These are phyloP conservation scores for Epinotia nisella DNA, from an alignment of 2,888 invertebrate genomes.

Conservation along the genomic window DNA sequence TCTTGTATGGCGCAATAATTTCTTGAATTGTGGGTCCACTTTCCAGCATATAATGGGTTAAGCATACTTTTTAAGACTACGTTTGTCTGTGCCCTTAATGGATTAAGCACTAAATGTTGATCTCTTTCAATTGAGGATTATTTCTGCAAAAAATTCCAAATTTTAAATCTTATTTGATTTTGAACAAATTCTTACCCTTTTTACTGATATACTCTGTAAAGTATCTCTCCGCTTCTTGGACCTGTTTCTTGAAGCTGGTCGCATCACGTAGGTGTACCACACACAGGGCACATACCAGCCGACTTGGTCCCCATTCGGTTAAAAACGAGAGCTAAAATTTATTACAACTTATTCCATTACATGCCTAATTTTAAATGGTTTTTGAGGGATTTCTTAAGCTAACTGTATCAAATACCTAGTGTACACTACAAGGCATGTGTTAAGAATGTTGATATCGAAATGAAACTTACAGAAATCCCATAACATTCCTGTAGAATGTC, in stretches of 20 bases:
- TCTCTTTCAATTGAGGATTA: too few relatives aligned
- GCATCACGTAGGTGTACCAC: conserved; percentile 58
- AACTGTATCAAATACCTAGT: background rate
- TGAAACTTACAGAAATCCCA: conserved; percentile 48
- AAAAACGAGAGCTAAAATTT: conserved; percentile 56
- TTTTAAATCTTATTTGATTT: too few relatives aligned
- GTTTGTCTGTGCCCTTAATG: too few relatives aligned
- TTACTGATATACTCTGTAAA: conserved; percentile 52
- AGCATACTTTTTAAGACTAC: too few relatives aligned
- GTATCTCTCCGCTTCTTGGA: conserved; percentile 56
- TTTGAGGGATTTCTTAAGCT: background rate
- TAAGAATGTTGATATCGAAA: background rate
- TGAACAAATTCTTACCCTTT: conserved; percentile 50
- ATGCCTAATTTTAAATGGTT: background rate
- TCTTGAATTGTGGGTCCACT: too few relatives aligned
- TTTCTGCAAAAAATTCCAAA: background rate
- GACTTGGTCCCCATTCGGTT: conserved; percentile 56
- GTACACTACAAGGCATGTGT: background rate
- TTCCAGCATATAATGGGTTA: too few relatives aligned
- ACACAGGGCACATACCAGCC: conserved; percentile 60
- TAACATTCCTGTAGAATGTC: conserved; percentile 48
- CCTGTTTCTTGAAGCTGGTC: conserved; percentile 58
- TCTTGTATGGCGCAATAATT: too few relatives aligned
- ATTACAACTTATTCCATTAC: conserved; percentile 15
- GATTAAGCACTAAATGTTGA: too few relatives aligned